Base-by-base conservation (phyloP, 2,888 invertebrate species). In the Timema podura region DNA sequence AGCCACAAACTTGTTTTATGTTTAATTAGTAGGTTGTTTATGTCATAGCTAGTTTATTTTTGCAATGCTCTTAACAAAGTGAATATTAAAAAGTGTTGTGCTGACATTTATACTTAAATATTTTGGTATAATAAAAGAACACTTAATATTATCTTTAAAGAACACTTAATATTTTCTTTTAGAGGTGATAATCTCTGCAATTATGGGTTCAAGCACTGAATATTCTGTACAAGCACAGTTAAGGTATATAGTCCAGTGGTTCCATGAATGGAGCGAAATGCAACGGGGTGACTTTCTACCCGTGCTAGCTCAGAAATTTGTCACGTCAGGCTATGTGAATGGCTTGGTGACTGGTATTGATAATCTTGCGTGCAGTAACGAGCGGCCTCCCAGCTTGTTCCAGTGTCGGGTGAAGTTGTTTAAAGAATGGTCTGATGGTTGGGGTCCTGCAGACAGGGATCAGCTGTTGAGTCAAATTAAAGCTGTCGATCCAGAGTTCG, bases 261-360 rank as follows among this genome's bases (percentile, higher is more conserved):
- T 95, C 78, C 87, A 88, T 77, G 93, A 94, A 81, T 95, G 93
- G 88, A 93, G 93, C 79, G 94, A 94, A 78, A 85, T 94, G 80
- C 94, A 95, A 79, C 85, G 91, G 70, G 90, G 90, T 72, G 95
- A 95, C 79, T 95, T 95, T 80, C 79, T 93, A 72, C 90, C 91
- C 0, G 86, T 93, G 71, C 82, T 94, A 61, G 86, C 91, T 48
- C 89, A 90, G 76, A 85, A 85, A 75, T 86, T 87, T 75, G 83
- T 86, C 10, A 84, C 86, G 16, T 84, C 85, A 11, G 85, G 86
- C 68, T 86, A 89, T 76, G 86, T 91, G 5, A 92, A 93, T 77
- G 91, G 91, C 67, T 84, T 93, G 51, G 88, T 91, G 46, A 85
- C 88, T 59, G 86, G 87, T 13, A 82, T 93, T 75, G 87, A 89